Evolutionary conservation across 2,888 invertebrate genomes (phyloP).

Genomic region (Piscicola geometra): DNA sequence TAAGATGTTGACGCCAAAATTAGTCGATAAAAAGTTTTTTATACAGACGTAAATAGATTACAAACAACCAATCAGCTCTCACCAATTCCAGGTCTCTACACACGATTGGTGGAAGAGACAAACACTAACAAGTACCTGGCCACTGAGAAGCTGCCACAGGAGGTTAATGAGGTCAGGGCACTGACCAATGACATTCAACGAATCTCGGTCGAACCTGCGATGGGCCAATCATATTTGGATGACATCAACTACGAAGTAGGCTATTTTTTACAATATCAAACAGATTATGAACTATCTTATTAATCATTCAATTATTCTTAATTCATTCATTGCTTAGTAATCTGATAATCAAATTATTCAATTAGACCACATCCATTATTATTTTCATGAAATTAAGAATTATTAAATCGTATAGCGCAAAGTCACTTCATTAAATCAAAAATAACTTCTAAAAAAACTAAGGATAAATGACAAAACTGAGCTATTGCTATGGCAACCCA

Average conservation of each 20-base stretch:
- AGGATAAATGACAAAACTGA: too few species aligned
- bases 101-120: conserved; percentile 71
- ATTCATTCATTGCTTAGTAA: background rate
- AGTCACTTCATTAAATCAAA: too few species aligned
- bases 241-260: conserved; percentile 63
- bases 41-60: too few species aligned
- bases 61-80: too few species aligned
- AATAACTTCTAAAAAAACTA: too few species aligned
- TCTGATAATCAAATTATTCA: background rate
- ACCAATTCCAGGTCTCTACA: conserved; percentile 63
- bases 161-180: conserved; percentile 64
- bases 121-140: conserved; percentile 71
- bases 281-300: too few species aligned
- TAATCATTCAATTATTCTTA: background rate
- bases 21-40: too few species aligned
- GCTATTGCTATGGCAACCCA: too few species aligned
- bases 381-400: too few species aligned
- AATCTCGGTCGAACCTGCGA: conserved; percentile 66
- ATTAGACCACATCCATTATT: background rate
- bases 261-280: too few species aligned
- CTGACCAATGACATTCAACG: conserved; percentile 68
- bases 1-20: background rate
- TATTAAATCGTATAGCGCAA: too few species aligned
- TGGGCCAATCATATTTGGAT: conserved; percentile 66
- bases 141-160: conserved; percentile 74